Conservation (phyloP, 2,797 vertebrate species). For the Melanotaenia boesemani region DNA sequence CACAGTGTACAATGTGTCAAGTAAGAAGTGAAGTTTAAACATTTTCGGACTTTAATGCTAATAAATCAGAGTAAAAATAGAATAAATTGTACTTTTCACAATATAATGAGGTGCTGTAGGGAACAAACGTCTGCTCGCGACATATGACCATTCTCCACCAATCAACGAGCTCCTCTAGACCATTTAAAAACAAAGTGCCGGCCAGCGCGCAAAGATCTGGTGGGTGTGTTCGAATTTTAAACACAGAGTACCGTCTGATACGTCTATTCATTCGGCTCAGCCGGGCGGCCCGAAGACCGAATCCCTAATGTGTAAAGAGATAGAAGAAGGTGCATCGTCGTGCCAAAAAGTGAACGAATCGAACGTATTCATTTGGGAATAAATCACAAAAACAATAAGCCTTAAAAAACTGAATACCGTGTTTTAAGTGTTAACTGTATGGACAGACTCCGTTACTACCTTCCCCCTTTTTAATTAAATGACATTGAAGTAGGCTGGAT, state of each 20-base stretch:
- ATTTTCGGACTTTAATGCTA: not conserved
- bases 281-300: slow-evolving; percentile 48
- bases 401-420: slow-evolving; percentile 13
- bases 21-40: not conserved
- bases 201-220: slow-evolving; percentile 79
- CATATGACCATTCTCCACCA: slow-evolving; percentile 69
- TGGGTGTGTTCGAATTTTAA: slow-evolving; percentile 60
- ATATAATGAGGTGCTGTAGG: no score
- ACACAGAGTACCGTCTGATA: slow-evolving; percentile 6
- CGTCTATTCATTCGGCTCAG: slow-evolving; percentile 21
- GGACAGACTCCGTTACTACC: not conserved
- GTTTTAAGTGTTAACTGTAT: not conserved
- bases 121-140: slow-evolving; percentile 37
- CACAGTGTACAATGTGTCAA: not conserved
- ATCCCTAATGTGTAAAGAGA: not conserved
- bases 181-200: slow-evolving; percentile 98
- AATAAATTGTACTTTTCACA: not conserved
- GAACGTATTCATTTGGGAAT: slow-evolving; percentile 44
- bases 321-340: not conserved
- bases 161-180: slow-evolving; percentile 84
- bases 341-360: slow-evolving; percentile 8
- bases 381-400: slow-evolving; percentile 59
- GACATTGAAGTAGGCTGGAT: not conserved
- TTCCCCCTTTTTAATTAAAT: not conserved
- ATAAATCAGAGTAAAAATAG: no score